Base-by-base conservation (phyloP, 1,140 invertebrate genomes). In the Helicoverpa zea region DNA sequence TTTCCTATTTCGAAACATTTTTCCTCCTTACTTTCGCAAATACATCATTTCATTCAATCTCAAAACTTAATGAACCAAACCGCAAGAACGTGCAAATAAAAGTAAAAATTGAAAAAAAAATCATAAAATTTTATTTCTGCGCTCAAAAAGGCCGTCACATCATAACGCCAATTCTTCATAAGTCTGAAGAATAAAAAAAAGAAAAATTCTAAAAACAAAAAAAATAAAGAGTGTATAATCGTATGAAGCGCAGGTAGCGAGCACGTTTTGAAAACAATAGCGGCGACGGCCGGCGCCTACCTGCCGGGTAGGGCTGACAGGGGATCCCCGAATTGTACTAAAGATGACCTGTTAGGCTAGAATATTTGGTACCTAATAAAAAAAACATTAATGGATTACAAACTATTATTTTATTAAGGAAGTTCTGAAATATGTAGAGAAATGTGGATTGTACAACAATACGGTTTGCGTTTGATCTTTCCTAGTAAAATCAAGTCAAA, bases 231-330 rank as follows among this genome's bases (percentile, higher is more conserved):
- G 47, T 54, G 59, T 77, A 77, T 77, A 64, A 77, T 77, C 75
- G 75, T 77, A 64, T 51, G 29, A 77, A 66, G 79, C 61, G 72
- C 79, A 81, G 79, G 79, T 81, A 81, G 79, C 79, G 75, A 49
- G 75, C 75, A 77, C 47, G 61, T 64, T 66, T 66, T 64, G 75
- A 66, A 77, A 77, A 77, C 75, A 77, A 77, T 77, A 77, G 75
- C 59, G n/a, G 29, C 59, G 70, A 56, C 80, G 61, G 30, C 59
- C 64, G 73, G 72, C 77, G 77, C 77, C 75, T 77, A 77, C 58
- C 59, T 64, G 63, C 74, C 63, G 81, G 80, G 10, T 72, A 72
- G 68, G 68, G 68, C 49, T 72, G 66, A 29, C 66, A 66, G 63
- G 35, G 16, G 43, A 49, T 30, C 68, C 18, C 49, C 47, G n/a